Evolutionary conservation across 2,888 invertebrate genomes (phyloP).

Genomic region (Mythimna ferrago): DNA sequence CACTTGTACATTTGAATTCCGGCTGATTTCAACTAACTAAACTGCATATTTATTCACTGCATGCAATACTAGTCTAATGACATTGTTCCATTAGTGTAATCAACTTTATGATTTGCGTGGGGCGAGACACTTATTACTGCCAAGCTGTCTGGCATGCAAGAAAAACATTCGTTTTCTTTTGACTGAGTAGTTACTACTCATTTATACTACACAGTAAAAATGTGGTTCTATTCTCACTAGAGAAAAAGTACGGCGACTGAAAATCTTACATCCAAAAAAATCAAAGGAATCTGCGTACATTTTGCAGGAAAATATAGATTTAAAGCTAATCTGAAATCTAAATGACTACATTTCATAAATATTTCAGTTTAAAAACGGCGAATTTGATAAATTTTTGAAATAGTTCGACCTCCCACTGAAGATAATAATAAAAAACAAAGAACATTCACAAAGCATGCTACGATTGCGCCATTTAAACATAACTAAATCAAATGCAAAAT

Average conservation of each 20-base stretch:
- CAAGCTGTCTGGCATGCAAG: constrained; percentile 43
- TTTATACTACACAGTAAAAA: neutral
- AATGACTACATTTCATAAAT: neutral
- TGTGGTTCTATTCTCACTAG: neutral
- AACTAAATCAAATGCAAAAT: constrained; percentile 73
- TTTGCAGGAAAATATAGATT: neutral
- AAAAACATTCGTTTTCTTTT: constrained; percentile 42
- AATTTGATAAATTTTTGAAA: neutral
- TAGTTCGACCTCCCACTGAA: neutral
- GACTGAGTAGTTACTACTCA: neutral
- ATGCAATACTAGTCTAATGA: constrained; percentile 22
- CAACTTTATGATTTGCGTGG: constrained; percentile 54
- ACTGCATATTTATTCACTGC: constrained; percentile 25
- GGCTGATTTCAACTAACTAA: constrained; percentile 5
- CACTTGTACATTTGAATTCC: neutral
- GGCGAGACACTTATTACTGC: constrained; percentile 41
- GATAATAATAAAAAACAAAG: constrained; percentile 31
- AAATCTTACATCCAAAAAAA: neutral
- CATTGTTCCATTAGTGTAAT: constrained; percentile 40
- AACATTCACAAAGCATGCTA: constrained; percentile 62
- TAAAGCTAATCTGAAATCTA: neutral
- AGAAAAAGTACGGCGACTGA: neutral
- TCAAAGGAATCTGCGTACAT: neutral
- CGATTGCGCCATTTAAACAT: constrained; percentile 59
- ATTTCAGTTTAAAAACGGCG: neutral